A percentile compares a stretch with the other conserved stretches of the same genome.
phyloP scores from a whole-genome alignment of 2,113 vertebrate genomes.

The Odontophorus gujanensis region DNA sequence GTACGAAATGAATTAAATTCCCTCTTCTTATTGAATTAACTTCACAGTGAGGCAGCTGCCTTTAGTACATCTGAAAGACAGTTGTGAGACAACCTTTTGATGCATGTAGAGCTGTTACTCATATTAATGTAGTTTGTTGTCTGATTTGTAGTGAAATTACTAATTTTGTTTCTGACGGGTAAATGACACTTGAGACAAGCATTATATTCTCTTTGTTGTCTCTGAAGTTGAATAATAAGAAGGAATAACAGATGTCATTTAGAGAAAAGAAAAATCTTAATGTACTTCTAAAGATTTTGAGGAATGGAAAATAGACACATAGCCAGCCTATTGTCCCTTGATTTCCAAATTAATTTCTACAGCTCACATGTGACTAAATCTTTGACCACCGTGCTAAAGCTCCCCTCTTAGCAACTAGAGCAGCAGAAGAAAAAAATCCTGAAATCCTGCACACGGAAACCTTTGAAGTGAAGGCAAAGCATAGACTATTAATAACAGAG shows the following conservation, averaged over 20 bases:
- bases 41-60: conserved; percentile 24
- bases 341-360: conserved; percentile 51
- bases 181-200: background rate
- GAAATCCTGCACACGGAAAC: background rate
- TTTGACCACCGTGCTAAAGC: background rate
- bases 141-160: conserved; percentile 50
- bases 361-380: conserved; percentile 13
- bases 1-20: background rate
- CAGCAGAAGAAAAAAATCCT: background rate
- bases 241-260: conserved; percentile 10
- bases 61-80: background rate
- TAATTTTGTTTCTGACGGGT: conserved; percentile 50
- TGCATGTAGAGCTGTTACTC: background rate
- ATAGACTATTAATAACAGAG: background rate
- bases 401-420: conserved; percentile 36
- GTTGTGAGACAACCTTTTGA: conserved; percentile 22
- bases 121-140: conserved; percentile 32
- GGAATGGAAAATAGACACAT: conserved; percentile 5
- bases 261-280: conserved; percentile 30
- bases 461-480: background rate
- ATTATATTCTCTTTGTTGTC: conserved; percentile 29
- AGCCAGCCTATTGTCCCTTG: background rate
- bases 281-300: conserved; percentile 43
- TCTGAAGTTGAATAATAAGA: conserved; percentile 35
- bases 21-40: conserved; percentile 39